A percentile compares a stretch with the other conserved stretches of the same genome.
Conservation (phyloP, 2,888 invertebrate genomes). For the Drosophila melanocephala region DNA sequence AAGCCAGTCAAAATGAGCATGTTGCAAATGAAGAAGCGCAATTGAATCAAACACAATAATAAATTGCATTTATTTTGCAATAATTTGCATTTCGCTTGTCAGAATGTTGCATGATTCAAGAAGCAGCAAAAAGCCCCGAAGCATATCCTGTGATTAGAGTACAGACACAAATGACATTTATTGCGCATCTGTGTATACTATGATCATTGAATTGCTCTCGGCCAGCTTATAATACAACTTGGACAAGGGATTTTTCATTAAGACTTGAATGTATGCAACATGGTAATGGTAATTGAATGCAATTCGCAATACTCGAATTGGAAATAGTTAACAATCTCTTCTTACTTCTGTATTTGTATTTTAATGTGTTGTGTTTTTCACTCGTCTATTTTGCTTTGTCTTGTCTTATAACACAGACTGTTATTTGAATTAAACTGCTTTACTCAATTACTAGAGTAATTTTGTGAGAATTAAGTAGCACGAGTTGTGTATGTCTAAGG, state of each 20-base stretch:
- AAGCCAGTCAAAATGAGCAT: slow-evolving; percentile 62
- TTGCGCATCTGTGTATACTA: not conserved
- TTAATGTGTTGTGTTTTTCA: not conserved
- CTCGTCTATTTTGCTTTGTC: not conserved
- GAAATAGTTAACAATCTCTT: not conserved
- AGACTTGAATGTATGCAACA: not conserved
- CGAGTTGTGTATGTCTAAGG: not conserved
- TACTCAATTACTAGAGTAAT: not conserved
- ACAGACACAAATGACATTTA: not conserved
- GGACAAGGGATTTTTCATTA: not conserved
- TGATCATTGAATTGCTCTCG: not conserved
- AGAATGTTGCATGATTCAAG: slow-evolving; percentile 33
- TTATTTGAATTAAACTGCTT: not conserved
- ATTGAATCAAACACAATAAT: slow-evolving; percentile 74
- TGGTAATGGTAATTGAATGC: not conserved
- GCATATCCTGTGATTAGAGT: slow-evolving; percentile 10
- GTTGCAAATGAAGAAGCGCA: slow-evolving; percentile 56
- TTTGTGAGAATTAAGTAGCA: not conserved
- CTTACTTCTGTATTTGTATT: not conserved
- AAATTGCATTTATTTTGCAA: slow-evolving; percentile 73
- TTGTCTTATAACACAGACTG: not conserved
- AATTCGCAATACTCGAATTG: not conserved
- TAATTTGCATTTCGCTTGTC: slow-evolving; percentile 66
- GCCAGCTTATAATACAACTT: not conserved
- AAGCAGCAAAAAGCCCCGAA: not conserved